A percentile compares a stretch with the other conserved stretches of the same genome.
Evolutionary conservation across 2,113 vertebrate genomes (phyloP).

Genomic region (Melierax canorus): DNA sequence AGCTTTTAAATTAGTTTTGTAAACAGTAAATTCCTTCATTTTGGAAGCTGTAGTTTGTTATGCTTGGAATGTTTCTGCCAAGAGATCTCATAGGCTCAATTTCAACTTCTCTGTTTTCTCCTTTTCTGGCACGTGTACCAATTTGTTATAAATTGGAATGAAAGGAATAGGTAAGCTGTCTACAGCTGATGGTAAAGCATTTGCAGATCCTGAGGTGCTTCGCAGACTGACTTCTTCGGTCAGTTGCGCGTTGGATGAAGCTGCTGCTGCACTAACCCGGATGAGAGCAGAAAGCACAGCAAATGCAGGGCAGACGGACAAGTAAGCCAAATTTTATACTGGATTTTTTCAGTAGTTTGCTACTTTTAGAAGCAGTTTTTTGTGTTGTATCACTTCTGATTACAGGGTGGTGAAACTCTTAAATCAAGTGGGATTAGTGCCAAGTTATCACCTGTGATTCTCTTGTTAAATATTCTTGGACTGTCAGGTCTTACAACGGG

Average conservation of each 20-base stretch:
- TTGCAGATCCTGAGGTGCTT: constrained; percentile 98
- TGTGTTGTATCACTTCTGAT: neutral
- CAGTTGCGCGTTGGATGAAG: constrained; percentile 98
- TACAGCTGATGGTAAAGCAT: constrained; percentile 98
- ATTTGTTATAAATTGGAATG: neutral
- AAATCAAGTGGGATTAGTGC: neutral
- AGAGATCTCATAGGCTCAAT: neutral
- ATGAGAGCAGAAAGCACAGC: constrained; percentile 99
- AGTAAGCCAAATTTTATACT: constrained; percentile 78
- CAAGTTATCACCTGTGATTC: neutral
- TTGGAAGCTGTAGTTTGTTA: neutral
- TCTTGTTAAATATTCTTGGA: neutral
- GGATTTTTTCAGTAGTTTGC: rapidly evolving
- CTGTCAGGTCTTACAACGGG: neutral
- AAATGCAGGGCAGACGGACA: constrained; percentile 95
- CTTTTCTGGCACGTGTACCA: neutral
- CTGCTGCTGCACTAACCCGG: constrained; percentile 94
- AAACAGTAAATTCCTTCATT: neutral
- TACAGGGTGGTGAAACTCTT: neutral
- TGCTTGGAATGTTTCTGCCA: neutral
- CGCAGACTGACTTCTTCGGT: constrained; percentile 96
- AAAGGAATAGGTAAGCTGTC: constrained; percentile 99
- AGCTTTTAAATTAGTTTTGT: rapidly evolving
- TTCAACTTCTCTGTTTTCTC: constrained; percentile 32
- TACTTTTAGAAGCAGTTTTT: neutral